phyloP scores from a whole-genome alignment of 1,140 invertebrate genomes.

The Elymnias hypermnestra region DNA sequence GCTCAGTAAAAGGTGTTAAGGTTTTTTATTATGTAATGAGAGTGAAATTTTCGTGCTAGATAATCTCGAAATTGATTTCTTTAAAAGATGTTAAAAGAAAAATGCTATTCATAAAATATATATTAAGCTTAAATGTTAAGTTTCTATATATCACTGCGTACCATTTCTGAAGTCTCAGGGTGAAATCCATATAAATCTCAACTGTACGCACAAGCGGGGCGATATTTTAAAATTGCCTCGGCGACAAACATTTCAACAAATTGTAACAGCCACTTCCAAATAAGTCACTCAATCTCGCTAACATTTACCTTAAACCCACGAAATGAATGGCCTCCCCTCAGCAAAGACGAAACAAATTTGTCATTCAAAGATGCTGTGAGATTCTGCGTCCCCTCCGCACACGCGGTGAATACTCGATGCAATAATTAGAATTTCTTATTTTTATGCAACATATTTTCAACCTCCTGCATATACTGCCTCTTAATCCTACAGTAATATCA shows the following conservation, averaged over 20 bases:
- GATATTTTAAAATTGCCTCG: constrained; percentile 18
- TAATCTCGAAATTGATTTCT: no score
- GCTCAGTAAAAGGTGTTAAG: no score
- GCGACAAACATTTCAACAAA: constrained; percentile 7
- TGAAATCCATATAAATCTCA: neutral
- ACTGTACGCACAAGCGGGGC: neutral
- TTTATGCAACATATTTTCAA: no score
- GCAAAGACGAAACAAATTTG: constrained; percentile 38
- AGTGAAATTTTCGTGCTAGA: no score
- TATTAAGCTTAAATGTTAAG: no score
- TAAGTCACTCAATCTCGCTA: constrained; percentile 5
- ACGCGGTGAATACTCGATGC: constrained; percentile 41
- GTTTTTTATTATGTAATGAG: no score
- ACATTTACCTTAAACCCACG: constrained; percentile 11
- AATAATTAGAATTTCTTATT: constrained; percentile 62
- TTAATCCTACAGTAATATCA: no score
- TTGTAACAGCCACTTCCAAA: constrained; percentile 3
- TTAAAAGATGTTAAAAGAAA: no score
- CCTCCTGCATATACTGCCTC: no score
- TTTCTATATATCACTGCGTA: no score
- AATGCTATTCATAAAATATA: no score
- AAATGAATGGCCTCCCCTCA: constrained; percentile 8
- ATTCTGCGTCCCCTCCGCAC: constrained; percentile 27
- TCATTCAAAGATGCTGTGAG: constrained; percentile 39
- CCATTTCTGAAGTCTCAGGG: neutral